Evolutionary conservation across 2,888 invertebrate genomes (phyloP).

Genomic region (Alloscopus bannaensis): DNA sequence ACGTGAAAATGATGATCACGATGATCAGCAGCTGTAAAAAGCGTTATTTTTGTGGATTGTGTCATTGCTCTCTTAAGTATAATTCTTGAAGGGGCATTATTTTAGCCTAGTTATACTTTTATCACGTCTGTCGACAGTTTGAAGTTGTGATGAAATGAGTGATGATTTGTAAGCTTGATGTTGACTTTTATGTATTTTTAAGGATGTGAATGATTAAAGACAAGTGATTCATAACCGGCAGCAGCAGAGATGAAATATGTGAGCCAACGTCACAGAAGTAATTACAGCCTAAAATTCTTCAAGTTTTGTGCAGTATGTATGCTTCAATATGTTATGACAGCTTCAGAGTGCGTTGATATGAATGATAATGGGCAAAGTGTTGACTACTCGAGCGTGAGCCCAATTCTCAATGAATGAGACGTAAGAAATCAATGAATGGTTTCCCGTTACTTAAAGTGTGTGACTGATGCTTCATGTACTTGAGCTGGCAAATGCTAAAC

Average conservation of each 20-base stretch:
- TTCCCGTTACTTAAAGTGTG: not conserved
- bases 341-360: no score
- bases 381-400: not conserved
- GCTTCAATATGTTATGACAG: conserved; percentile 5
- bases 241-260: not conserved
- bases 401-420: conserved; percentile 29
- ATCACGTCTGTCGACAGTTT: not conserved
- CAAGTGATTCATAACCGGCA: conserved; percentile 16
- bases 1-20: no score
- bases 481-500: no score
- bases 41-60: not conserved
- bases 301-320: not conserved
- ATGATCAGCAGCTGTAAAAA: not conserved
- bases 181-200: no score
- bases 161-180: no score
- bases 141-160: conserved; percentile 24
- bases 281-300: no score
- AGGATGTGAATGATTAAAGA: not conserved
- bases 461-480: not conserved
- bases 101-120: conserved; percentile 1
- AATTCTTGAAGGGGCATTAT: not conserved
- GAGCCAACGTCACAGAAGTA: conserved; percentile 17
- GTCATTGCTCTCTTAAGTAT: conserved; percentile 40
- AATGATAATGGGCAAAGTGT: not conserved
- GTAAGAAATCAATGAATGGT: conserved; percentile 21